phyloP scores from a whole-genome alignment of 2,113 vertebrate genomes.

The Toxostoma redivivum region DNA sequence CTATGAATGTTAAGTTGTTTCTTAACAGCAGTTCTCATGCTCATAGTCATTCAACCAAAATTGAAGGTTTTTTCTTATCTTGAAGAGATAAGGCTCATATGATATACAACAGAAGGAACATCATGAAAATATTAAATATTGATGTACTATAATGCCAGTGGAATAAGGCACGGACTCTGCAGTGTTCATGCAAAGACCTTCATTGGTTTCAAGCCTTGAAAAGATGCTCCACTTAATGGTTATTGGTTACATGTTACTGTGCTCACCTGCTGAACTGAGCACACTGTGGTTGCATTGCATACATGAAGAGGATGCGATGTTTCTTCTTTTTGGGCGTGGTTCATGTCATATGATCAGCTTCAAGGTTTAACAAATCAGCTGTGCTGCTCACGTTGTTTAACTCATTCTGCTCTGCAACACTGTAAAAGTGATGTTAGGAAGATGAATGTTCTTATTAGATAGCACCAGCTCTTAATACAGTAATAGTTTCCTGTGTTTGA shows the following conservation, averaged over 20 bases:
- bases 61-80: background rate
- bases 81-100: background rate
- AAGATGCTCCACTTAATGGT: background rate
- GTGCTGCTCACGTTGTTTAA: background rate
- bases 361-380: background rate
- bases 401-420: background rate
- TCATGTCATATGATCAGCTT: accelerated
- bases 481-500: background rate
- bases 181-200: background rate
- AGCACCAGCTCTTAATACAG: background rate
- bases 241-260: background rate
- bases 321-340: background rate
- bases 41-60: background rate
- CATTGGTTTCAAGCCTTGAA: background rate
- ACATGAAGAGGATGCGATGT: background rate
- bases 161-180: too few species aligned
- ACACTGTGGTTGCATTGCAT: too few species aligned
- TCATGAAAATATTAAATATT: background rate
- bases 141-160: background rate
- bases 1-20: background rate
- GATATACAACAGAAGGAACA: background rate
- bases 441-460: background rate
- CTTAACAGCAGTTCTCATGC: background rate
- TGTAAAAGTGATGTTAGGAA: background rate
- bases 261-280: too few species aligned